Evolutionary conservation across 2,888 invertebrate genomes (phyloP), one percentile per base, ranked within the genome.

Genomic region (Gymnoscelis rufifasciata): DNA sequence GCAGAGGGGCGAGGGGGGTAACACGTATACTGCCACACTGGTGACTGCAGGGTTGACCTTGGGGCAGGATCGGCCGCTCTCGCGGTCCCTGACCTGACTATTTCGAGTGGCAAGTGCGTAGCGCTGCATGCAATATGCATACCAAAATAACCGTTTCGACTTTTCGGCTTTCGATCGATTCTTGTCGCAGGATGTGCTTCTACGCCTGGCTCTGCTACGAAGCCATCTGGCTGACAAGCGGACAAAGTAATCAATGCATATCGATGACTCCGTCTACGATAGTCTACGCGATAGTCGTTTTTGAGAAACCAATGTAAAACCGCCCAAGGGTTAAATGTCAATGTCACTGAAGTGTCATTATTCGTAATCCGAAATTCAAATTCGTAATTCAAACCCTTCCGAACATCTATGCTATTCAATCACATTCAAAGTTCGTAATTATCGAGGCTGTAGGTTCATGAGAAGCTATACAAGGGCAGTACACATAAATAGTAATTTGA

Each of bases 41-140:
- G 64, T 59, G 59, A 74, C 68, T 74, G 75, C 78, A 73, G 81
- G 74, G 83, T 84, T 86, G 88, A 87, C 87, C 87, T 88, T 88
- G 87, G 81, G 84, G 83, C 80, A 87, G 87, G 86, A 83, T 86
- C 79, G 84, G 74, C 73, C 81, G 74, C 71, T 78, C 74, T 78
- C 74, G 83, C 87, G 87, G 87, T 87, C 87, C 87, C 86, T 87
- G 87, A 87, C 87, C 87, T 86, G 86, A 83, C 87, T 87, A 86
- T 87, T 87, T 87, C 83, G 76, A 87, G 87, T 87, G 82, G 88
- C 87, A 84, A 87, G 87, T 87, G 87, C 83, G 81, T 74, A 68
- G 70, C 74, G 77, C 81, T 73, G 83, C 83, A 78, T 84, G 84
- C 87, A 88, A 87, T 88, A 86, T 86, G 88, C 87, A 86, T 88